Evolutionary conservation across 1,140 invertebrate genomes (phyloP).

Genomic region (Myzus persicae): DNA sequence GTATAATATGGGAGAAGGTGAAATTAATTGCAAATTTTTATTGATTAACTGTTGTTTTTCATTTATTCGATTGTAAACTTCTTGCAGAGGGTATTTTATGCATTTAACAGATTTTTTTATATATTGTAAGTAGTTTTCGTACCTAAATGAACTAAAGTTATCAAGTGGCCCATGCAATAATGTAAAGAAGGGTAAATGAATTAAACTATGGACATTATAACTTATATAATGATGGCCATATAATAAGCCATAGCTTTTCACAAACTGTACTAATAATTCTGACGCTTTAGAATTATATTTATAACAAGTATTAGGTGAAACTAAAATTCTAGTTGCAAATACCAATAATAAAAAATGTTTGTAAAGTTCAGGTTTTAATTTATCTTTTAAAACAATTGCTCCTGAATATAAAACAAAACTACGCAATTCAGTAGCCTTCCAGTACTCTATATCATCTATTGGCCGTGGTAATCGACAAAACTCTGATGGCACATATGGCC

Average conservation of each 20-base stretch:
- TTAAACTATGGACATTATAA: constrained; percentile 23
- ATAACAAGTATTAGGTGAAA: background rate
- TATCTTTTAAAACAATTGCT: background rate
- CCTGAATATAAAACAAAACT: background rate
- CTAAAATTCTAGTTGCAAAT: background rate
- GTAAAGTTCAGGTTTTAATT: background rate
- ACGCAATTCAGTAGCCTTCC: background rate
- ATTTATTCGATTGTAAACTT: background rate
- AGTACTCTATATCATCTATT: background rate
- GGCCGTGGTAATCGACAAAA: constrained; percentile 21
- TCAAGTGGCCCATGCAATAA: no score
- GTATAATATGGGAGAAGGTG: background rate
- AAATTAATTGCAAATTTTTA: no score
- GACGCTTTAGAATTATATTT: constrained; percentile 10
- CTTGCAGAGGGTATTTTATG: no score
- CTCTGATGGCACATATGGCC: background rate
- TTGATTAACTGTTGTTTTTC: constrained; percentile 35
- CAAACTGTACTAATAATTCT: background rate
- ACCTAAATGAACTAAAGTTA: no score
- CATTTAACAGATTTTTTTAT: no score
- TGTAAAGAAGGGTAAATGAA: constrained; percentile 11
- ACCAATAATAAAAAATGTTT: constrained; percentile 4
- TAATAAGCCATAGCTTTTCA: background rate
- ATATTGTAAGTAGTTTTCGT: no score
- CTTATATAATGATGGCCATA: background rate